These are phyloP conservation scores for Semicossyphus pulcher DNA, from an alignment of 2,113 vertebrate genomes.

Conservation along the genomic window DNA sequence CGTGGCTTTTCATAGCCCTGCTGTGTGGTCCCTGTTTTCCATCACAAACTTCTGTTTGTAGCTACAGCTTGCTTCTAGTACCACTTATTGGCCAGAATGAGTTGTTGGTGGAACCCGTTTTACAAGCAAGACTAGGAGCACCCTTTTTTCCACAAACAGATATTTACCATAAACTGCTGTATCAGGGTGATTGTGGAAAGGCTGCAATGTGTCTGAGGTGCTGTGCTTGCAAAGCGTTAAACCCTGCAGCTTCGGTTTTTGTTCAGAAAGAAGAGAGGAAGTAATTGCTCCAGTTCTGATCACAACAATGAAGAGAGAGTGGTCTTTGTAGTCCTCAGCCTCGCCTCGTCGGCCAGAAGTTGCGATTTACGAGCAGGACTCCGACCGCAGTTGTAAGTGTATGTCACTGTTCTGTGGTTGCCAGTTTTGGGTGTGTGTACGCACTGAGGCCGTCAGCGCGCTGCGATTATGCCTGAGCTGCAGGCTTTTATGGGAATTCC, in stretches of 20 bases:
- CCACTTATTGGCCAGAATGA: conserved; percentile 51
- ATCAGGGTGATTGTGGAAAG: not conserved
- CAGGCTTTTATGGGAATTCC: conserved; percentile 84
- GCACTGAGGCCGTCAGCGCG: conserved; percentile 54
- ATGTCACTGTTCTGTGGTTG: conserved; percentile 71
- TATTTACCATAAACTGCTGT: conserved; percentile 32
- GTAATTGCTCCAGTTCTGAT: conserved; percentile 26
- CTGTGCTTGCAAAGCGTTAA: conserved; percentile 8
- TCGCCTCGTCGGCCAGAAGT: conserved; percentile 28
- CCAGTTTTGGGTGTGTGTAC: conserved; percentile 61
- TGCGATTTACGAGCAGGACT: conserved; percentile 64
- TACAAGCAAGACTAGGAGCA: conserved; percentile 41
- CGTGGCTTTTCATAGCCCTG: conserved; percentile 46
- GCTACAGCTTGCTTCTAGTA: conserved; percentile 58
- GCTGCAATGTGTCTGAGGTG: not conserved
- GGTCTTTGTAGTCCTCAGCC: conserved; percentile 35
- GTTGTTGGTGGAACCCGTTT: conserved; percentile 57
- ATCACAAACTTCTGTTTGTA: conserved; percentile 75
- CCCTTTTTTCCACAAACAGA: conserved; percentile 52
- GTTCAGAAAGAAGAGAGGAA: conserved; percentile 9
- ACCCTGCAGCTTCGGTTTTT: not conserved
- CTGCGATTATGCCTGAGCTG: conserved; percentile 66
- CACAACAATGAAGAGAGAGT: conserved; percentile 11
- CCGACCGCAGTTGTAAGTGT: conserved; percentile 69
- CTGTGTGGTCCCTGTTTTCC: conserved; percentile 77